phyloP scores from a whole-genome alignment of 2,113 vertebrate species.

The Emydocephalus ijimae region DNA sequence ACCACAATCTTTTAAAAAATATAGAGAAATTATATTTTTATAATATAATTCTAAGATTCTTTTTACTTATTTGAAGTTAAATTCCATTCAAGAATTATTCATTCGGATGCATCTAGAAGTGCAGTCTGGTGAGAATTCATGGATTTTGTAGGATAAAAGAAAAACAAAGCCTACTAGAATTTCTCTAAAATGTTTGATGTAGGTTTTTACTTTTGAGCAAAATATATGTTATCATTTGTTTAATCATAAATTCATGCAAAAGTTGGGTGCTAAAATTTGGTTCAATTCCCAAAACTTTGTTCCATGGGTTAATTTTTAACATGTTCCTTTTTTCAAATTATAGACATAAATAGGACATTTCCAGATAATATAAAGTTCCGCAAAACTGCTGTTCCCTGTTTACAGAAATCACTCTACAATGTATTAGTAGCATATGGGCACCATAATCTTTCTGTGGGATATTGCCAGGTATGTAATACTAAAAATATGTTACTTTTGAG shows the following conservation, averaged over 20 bases:
- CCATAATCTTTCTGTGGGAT: constrained; percentile 87
- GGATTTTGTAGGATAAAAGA: not conserved
- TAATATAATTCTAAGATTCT: not conserved
- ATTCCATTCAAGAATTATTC: not conserved
- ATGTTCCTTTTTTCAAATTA: not conserved
- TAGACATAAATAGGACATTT: constrained; percentile 96
- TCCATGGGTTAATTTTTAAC: constrained; percentile 23
- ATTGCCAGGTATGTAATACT: constrained; percentile 87
- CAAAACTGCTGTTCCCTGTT: constrained; percentile 75
- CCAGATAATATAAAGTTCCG: constrained; percentile 91
- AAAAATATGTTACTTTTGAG: not conserved
- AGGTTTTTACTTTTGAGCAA: not conserved
- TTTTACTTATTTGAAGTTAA: not conserved
- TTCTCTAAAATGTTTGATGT: not conserved
- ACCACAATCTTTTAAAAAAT: not conserved
- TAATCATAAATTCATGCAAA: not conserved
- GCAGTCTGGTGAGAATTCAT: not conserved
- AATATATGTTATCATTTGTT: not conserved
- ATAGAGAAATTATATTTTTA: not conserved
- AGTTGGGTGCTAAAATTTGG: not conserved
- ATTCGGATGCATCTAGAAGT: not conserved
- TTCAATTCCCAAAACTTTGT: not conserved
- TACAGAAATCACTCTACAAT: constrained; percentile 82
- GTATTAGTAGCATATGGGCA: constrained; percentile 90
- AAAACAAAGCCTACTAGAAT: not conserved